phyloP scores from a whole-genome alignment of 2,888 invertebrate species.

The Stenoptilia bipunctidactyla region DNA sequence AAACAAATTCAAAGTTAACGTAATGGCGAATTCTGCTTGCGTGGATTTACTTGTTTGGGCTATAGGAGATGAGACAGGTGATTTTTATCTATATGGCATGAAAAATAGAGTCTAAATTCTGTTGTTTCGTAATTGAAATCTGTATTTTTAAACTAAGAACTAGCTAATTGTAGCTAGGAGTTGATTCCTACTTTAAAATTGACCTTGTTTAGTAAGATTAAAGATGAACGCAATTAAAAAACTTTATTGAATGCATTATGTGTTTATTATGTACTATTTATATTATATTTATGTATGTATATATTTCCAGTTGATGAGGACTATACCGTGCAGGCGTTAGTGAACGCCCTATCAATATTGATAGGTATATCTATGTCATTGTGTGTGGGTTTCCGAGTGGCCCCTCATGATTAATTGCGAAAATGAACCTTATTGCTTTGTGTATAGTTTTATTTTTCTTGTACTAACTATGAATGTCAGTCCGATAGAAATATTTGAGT shows the following conservation, averaged over 20 bases:
- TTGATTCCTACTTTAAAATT: too few relatives aligned
- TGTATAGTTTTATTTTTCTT: neutral
- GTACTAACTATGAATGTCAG: too few relatives aligned
- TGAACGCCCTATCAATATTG: slow-evolving; percentile 79
- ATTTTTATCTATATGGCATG: slow-evolving; percentile 19
- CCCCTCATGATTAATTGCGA: slow-evolving; percentile 28
- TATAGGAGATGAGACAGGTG: slow-evolving; percentile 95
- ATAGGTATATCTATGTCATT: slow-evolving; percentile 67
- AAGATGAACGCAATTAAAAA: too few relatives aligned
- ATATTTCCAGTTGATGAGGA: slow-evolving; percentile 77
- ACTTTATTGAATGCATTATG: too few relatives aligned
- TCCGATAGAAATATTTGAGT: too few relatives aligned
- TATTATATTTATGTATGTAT: slow-evolving; percentile 13
- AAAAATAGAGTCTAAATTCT: neutral
- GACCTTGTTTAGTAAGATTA: too few relatives aligned
- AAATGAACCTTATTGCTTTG: neutral
- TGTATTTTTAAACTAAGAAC: too few relatives aligned
- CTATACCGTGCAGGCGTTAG: slow-evolving; percentile 79
- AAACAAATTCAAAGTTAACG: slow-evolving; percentile 93
- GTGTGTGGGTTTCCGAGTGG: slow-evolving; percentile 39
- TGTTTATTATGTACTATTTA: too few relatives aligned
- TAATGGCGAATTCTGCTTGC: slow-evolving; percentile 97
- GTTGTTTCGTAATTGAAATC: too few relatives aligned
- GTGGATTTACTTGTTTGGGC: slow-evolving; percentile 98
- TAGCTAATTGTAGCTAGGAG: too few relatives aligned